phyloP scores from a whole-genome alignment of 2,797 vertebrate genomes.

The Neosalanx taihuensis region DNA sequence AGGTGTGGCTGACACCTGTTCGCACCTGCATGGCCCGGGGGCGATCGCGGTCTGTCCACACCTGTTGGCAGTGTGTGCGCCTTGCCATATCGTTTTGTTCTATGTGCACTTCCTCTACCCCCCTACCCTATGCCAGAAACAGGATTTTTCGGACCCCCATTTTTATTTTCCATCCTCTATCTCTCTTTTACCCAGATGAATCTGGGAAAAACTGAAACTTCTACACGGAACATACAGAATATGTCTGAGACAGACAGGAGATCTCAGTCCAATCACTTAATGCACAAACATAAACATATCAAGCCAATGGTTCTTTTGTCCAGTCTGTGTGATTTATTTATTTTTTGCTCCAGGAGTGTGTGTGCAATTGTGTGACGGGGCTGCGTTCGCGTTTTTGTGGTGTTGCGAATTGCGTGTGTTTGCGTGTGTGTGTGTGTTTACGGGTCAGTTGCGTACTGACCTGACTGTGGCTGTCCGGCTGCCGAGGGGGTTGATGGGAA shows the following conservation, averaged over 20 bases:
- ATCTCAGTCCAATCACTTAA: too few relatives aligned
- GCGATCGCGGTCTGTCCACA: neutral
- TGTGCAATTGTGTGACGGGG: conserved; percentile 5
- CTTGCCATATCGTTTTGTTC: neutral
- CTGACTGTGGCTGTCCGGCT: conserved; percentile 78
- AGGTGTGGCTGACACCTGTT: neutral
- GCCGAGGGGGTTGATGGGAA: conserved; percentile 83
- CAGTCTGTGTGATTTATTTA: neutral
- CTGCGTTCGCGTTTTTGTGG: neutral
- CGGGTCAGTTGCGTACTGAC: conserved; percentile 59
- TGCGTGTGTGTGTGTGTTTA: neutral
- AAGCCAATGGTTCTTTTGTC: too few relatives aligned
- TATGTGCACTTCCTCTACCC: neutral
- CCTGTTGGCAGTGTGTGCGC: neutral
- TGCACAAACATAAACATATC: too few relatives aligned
- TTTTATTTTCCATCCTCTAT: too few relatives aligned
- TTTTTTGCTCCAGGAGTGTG: neutral
- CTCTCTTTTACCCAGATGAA: too few relatives aligned
- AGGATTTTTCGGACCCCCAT: too few relatives aligned
- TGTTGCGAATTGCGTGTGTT: neutral
- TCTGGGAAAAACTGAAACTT: too few relatives aligned
- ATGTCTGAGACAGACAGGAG: too few relatives aligned
- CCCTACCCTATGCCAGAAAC: neutral
- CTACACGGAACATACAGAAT: too few relatives aligned
- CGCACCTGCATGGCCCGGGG: conserved; percentile 16